Conservation (phyloP, 1,140 invertebrate species). For the Oncopodura yosiiana region DNA sequence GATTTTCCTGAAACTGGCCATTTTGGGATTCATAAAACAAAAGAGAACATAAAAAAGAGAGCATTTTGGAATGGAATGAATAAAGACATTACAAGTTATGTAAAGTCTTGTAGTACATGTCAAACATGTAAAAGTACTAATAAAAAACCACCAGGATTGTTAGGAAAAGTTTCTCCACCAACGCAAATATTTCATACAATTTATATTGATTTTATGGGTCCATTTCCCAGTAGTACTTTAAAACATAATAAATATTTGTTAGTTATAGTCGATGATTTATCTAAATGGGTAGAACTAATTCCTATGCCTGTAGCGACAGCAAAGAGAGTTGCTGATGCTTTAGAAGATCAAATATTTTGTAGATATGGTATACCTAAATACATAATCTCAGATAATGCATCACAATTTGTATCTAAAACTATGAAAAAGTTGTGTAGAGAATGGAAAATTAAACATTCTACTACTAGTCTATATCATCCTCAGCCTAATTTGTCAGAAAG, state of each 20-base stretch:
- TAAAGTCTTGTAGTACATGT: conserved; percentile 12
- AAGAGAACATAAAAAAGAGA: conserved; percentile 7
- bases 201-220: conserved; percentile 30
- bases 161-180: background rate
- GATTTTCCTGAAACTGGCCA: conserved; percentile 13
- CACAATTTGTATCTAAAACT: conserved; percentile 12
- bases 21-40: conserved; percentile 6
- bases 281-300: conserved; percentile 36
- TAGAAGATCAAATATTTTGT: conserved; percentile 35
- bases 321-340: conserved; percentile 32
- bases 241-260: conserved; percentile 35
- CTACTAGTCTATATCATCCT: conserved; percentile 39
- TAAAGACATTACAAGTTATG: conserved; percentile 9
- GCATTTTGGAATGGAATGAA: conserved; percentile 20
- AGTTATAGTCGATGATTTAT: conserved; percentile 37
- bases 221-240: conserved; percentile 9
- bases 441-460: conserved; percentile 13
- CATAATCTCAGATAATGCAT: conserved; percentile 37
- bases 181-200: conserved; percentile 16
- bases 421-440: conserved; percentile 13
- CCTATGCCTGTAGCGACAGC: conserved; percentile 36
- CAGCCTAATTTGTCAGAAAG: conserved; percentile 41
- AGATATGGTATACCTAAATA: conserved; percentile 35
- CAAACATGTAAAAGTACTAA: conserved; percentile 1
- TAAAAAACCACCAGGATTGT: conserved; percentile 4